Percentiles rank a stretch among this genome's conserved stretches.
Conservation (phyloP, 2,797 vertebrate genomes). For the Luscinia megarhynchos region DNA sequence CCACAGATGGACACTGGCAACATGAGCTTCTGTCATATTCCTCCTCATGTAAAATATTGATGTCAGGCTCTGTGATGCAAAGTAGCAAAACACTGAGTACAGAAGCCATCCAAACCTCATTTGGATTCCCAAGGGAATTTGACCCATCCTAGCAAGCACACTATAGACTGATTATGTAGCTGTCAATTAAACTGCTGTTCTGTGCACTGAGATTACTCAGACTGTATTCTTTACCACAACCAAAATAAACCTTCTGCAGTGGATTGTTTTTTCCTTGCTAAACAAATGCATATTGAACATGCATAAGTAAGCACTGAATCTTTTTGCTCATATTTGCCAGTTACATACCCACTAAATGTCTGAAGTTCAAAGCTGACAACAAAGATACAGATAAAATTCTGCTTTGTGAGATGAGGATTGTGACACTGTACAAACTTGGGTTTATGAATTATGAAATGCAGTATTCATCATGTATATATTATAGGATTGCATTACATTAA, state of each 20-base stretch:
- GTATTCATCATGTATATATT: conserved; percentile 20
- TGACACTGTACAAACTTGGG: not conserved
- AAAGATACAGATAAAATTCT: conserved; percentile 1
- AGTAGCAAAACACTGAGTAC: not conserved
- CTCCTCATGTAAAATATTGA: not conserved
- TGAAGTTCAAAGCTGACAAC: conserved; percentile 3
- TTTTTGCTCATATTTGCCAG: conserved; percentile 13
- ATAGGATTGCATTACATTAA: conserved; percentile 13
- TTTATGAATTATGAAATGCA: conserved; percentile 27
- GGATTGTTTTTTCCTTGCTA: not conserved
- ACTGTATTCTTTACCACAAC: conserved; percentile 14
- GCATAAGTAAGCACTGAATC: not conserved
- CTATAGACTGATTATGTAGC: conserved; percentile 55
- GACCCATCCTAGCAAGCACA: not conserved
- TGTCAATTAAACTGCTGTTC: conserved; percentile 35
- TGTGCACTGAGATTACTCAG: not conserved
- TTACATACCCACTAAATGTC: not conserved
- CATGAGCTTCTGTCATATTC: not conserved
- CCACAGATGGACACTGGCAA: not conserved
- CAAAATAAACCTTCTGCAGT: conserved; percentile 5
- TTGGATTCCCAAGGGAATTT: conserved; percentile 47
- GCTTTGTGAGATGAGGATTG: not conserved
- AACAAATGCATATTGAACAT: conserved; percentile 16
- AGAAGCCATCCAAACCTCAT: conserved; percentile 51
- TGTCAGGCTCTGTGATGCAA: conserved; percentile 21